Conservation (phyloP, 2,888 invertebrate species). For the Melanotus villosus region DNA sequence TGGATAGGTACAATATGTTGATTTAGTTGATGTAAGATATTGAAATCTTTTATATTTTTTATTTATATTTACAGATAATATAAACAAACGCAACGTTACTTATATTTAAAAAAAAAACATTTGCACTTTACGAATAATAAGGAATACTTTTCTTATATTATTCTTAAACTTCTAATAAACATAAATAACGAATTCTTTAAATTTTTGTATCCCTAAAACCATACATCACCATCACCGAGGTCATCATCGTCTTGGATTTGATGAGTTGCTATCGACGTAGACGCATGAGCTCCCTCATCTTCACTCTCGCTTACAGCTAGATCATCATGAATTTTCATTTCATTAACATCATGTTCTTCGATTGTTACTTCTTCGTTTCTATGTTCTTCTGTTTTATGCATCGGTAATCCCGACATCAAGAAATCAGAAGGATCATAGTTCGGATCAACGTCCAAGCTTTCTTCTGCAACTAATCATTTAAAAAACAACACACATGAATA, state of each 20-base stretch:
- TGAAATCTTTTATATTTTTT: too few species aligned
- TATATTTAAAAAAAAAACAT: too few species aligned
- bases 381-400: slow-evolving; percentile 53
- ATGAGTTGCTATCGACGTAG: slow-evolving; percentile 52
- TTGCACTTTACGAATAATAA: too few species aligned
- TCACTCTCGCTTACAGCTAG: slow-evolving; percentile 85
- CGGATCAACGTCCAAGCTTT: slow-evolving; percentile 83
- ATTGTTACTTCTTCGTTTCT: slow-evolving; percentile 54
- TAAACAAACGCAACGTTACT: too few species aligned
- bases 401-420: slow-evolving; percentile 72
- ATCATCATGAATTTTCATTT: slow-evolving; percentile 80
- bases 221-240: slow-evolving; percentile 72
- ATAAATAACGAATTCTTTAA: too few species aligned
- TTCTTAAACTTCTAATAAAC: too few species aligned
- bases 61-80: too few species aligned
- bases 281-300: slow-evolving; percentile 68
- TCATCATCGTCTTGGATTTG: slow-evolving; percentile 68
- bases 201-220: too few species aligned
- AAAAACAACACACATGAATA: background rate
- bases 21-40: too few species aligned
- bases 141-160: too few species aligned
- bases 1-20: too few species aligned
- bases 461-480: slow-evolving; percentile 69
- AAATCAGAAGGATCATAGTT: slow-evolving; percentile 92
- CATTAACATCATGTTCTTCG: slow-evolving; percentile 63